A percentile compares a stretch with the other conserved stretches of the same genome.
These are phyloP conservation scores for Hydraecia micacea DNA, from an alignment of 2,888 invertebrate genomes.

Conservation along the genomic window DNA sequence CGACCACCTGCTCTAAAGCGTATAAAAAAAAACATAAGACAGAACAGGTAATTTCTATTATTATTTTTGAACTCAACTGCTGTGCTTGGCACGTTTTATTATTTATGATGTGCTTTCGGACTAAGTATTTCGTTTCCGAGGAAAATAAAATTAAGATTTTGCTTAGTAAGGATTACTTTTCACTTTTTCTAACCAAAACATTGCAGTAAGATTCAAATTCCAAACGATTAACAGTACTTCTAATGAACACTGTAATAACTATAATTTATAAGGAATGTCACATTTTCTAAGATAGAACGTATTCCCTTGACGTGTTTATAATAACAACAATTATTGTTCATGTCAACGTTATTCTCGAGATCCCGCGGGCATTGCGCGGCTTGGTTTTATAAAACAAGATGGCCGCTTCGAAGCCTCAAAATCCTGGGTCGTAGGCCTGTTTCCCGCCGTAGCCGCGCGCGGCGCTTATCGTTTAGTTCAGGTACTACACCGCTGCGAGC, in stretches of 20 bases:
- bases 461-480: conserved; percentile 82
- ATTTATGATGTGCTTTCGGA: conserved; percentile 33
- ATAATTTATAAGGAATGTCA: conserved; percentile 58
- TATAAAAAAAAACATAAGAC: conserved; percentile 72
- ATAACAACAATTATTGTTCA: conserved; percentile 75
- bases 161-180: background rate
- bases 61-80: conserved; percentile 56
- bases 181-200: conserved; percentile 16
- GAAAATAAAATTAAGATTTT: background rate
- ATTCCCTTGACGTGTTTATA: conserved; percentile 70
- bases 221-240: conserved; percentile 2
- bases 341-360: conserved; percentile 64
- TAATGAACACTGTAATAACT: conserved; percentile 41
- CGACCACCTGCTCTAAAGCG: conserved; percentile 78
- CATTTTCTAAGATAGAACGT: conserved; percentile 51
- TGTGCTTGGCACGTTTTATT: conserved; percentile 52
- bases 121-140: conserved; percentile 9
- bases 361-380: conserved; percentile 68
- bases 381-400: conserved; percentile 81
- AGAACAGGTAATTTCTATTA: conserved; percentile 70
- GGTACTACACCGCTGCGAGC: conserved; percentile 76
- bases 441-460: conserved; percentile 75
- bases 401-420: conserved; percentile 77
- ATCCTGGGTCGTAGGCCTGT: conserved; percentile 70
- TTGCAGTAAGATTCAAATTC: conserved; percentile 17